Evolutionary conservation across 2,797 vertebrate genomes (phyloP).

Genomic region (Micropoecilia bifurca): DNA sequence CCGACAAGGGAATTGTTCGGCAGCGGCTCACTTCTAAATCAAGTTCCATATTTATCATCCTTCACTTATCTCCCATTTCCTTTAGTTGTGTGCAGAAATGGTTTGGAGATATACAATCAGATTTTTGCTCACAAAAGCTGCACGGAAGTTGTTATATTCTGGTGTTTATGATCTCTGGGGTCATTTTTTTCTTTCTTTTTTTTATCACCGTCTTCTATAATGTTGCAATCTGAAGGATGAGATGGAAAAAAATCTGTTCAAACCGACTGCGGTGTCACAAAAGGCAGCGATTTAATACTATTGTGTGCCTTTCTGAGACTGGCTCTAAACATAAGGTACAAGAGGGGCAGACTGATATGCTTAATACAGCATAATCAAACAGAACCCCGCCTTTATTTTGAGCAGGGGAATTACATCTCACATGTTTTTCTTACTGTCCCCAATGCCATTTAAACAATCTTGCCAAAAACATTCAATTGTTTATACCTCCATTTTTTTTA

Average conservation of each 20-base stretch:
- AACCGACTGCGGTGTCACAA: conserved; percentile 24
- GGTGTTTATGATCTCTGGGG: conserved; percentile 3
- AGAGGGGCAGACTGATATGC: not conserved
- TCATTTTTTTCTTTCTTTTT: not conserved
- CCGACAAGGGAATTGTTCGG: conserved; percentile 5
- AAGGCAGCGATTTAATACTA: not conserved
- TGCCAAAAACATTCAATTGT: not conserved
- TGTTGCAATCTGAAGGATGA: conserved; percentile 2
- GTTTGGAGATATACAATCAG: conserved; percentile 14
- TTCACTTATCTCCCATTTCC: conserved; percentile 11
- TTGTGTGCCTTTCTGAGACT: conserved; percentile 11
- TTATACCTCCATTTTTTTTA: not conserved
- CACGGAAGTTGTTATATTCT: not conserved
- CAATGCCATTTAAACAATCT: not conserved
- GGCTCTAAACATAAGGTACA: conserved; percentile 3
- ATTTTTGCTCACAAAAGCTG: conserved; percentile 15
- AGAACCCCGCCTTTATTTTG: not conserved
- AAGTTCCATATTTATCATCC: conserved; percentile 17
- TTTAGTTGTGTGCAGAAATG: not conserved
- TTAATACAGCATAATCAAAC: not conserved
- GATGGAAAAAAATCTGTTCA: conserved; percentile 22
- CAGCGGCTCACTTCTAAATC: conserved; percentile 19
- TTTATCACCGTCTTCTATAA: not conserved
- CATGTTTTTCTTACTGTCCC: not conserved
- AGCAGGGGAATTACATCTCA: not conserved